Percentiles rank a stretch among this genome's conserved stretches.
These are phyloP conservation scores for Cybosia mesomella DNA, from an alignment of 2,888 invertebrate genomes.

Conservation along the genomic window DNA sequence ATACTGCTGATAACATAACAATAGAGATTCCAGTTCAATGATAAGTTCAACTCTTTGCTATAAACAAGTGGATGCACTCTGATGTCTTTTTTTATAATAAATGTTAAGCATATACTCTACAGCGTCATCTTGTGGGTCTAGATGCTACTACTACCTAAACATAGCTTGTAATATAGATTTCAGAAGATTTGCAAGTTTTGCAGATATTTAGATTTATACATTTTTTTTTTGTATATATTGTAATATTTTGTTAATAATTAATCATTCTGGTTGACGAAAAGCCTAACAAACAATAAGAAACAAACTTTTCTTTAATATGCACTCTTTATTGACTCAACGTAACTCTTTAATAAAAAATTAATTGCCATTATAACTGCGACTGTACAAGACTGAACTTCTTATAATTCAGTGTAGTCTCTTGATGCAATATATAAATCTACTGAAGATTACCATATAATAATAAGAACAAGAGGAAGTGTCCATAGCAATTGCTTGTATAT, in stretches of 20 bases:
- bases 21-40: conserved; percentile 37
- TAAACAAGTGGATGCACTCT: conserved; percentile 13
- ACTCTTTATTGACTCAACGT: too few relatives aligned
- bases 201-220: too few relatives aligned
- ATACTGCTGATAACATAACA: conserved; percentile 50
- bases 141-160: not conserved
- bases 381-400: not conserved
- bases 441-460: too few relatives aligned
- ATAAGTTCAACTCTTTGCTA: conserved; percentile 33
- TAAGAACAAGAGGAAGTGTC: not conserved
- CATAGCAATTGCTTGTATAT: not conserved
- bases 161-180: too few relatives aligned
- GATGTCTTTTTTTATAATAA: not conserved
- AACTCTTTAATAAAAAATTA: too few relatives aligned
- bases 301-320: too few relatives aligned
- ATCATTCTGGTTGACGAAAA: too few relatives aligned
- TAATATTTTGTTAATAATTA: too few relatives aligned
- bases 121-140: not conserved
- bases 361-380: too few relatives aligned
- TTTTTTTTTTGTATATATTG: too few relatives aligned
- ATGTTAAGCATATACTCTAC: not conserved
- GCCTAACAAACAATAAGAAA: too few relatives aligned
- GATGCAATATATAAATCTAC: not conserved
- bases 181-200: too few relatives aligned
- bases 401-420: not conserved